A percentile compares a stretch with the other conserved stretches of the same genome.
These are phyloP conservation scores for Microcebus murinus DNA, from an alignment of 2,113 vertebrate genomes.

Conservation along the genomic window DNA sequence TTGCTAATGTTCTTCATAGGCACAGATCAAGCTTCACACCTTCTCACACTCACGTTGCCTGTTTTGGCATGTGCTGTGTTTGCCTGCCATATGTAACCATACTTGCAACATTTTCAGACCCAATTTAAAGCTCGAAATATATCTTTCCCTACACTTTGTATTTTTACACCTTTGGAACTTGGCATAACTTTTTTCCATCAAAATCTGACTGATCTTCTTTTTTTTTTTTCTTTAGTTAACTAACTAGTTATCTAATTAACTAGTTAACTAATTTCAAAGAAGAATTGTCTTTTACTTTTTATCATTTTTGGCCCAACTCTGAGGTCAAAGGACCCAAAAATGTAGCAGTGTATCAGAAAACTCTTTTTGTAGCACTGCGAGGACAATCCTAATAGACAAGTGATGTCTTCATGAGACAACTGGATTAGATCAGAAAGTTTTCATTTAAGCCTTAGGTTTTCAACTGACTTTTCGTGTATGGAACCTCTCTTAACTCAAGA, in stretches of 20 bases:
- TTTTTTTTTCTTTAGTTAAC: background rate
- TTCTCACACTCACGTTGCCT: conserved; percentile 36
- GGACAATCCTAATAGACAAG: background rate
- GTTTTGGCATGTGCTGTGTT: conserved; percentile 47
- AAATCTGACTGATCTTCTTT: conserved; percentile 36
- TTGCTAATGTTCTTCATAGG: conserved; percentile 44
- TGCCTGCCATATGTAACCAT: conserved; percentile 65
- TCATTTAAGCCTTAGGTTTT: background rate
- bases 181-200: conserved; percentile 43
- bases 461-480: background rate
- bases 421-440: background rate
- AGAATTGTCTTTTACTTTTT: background rate
- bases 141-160: conserved; percentile 38
- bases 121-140: conserved; percentile 60
- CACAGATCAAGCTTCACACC: conserved; percentile 49
- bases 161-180: conserved; percentile 66
- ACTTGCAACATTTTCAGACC: conserved; percentile 53
- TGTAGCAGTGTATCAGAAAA: background rate
- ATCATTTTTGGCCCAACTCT: background rate
- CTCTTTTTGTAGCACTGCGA: background rate
- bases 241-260: no score
- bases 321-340: background rate
- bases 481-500: background rate
- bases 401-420: background rate
- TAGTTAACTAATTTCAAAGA: conserved; percentile 16